Conservation (phyloP, 2,113 vertebrate species). For the Lycaon pictus region DNA sequence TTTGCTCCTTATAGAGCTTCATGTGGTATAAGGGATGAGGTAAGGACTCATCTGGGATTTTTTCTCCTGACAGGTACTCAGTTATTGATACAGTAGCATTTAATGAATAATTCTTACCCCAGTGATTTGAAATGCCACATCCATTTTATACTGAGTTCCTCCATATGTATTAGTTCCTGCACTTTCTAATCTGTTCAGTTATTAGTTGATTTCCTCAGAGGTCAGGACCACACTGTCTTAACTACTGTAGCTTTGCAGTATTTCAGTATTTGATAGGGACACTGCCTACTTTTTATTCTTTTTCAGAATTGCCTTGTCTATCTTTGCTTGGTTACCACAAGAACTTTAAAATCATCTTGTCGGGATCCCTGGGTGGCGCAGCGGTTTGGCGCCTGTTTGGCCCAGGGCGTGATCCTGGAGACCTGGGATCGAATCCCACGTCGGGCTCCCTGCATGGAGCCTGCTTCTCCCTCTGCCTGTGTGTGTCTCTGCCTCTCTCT, state of each 20-base stretch:
- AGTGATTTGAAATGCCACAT: neutral
- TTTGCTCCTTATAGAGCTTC: neutral
- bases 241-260: neutral
- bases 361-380: too few relatives aligned
- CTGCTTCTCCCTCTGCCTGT: too few relatives aligned
- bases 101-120: neutral
- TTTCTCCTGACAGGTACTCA: neutral
- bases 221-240: neutral
- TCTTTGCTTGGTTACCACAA: neutral
- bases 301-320: neutral
- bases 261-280: neutral
- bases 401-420: too few relatives aligned
- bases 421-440: too few relatives aligned
- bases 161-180: neutral
- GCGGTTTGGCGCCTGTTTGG: too few relatives aligned
- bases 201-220: neutral
- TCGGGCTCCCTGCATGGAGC: too few relatives aligned
- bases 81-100: constrained; percentile 15
- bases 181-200: neutral
- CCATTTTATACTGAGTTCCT: neutral
- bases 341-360: constrained; percentile 22
- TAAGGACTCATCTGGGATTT: neutral
- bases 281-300: neutral
- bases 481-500: too few relatives aligned
- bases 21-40: neutral